Evolutionary conservation across 1,140 invertebrate genomes (phyloP).

Genomic region (Pectinophora gossypiella): DNA sequence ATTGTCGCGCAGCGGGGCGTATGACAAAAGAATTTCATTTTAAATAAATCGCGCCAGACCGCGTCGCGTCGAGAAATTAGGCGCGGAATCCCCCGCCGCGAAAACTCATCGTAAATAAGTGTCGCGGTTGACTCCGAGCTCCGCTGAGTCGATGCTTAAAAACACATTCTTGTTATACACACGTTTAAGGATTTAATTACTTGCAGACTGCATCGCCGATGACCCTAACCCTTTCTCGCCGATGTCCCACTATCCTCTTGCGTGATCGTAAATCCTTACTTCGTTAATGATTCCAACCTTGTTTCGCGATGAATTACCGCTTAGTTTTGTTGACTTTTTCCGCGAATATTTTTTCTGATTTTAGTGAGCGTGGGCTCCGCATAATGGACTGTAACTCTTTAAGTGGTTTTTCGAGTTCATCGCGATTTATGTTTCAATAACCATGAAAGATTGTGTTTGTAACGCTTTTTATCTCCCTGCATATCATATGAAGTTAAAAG

Average conservation of each 20-base stretch:
- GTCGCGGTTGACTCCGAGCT: constrained; percentile 38
- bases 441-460: constrained; percentile 38
- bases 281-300: constrained; percentile 54
- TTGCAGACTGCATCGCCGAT: constrained; percentile 50
- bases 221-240: constrained; percentile 23
- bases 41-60: constrained; percentile 67
- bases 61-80: constrained; percentile 69
- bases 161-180: constrained; percentile 63
- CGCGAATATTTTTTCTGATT: constrained; percentile 46
- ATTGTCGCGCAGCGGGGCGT: constrained; percentile 55
- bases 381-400: constrained; percentile 46
- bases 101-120: constrained; percentile 67
- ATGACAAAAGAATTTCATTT: constrained; percentile 62
- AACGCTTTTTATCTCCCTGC: constrained; percentile 29
- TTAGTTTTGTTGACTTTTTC: constrained; percentile 50
- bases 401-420: constrained; percentile 52
- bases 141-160: constrained; percentile 36
- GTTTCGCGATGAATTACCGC: constrained; percentile 54
- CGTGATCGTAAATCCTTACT: constrained; percentile 60
- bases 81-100: constrained; percentile 60
- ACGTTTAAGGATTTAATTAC: constrained; percentile 69
- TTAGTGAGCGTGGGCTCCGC: constrained; percentile 41
- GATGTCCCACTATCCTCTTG: constrained; percentile 27
- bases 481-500: constrained; percentile 30
- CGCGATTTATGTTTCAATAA: constrained; percentile 46